Percentiles rank a stretch among this genome's conserved stretches.
These are phyloP conservation scores for Zapornia atra DNA, from an alignment of 2,113 vertebrate species.

Conservation along the genomic window DNA sequence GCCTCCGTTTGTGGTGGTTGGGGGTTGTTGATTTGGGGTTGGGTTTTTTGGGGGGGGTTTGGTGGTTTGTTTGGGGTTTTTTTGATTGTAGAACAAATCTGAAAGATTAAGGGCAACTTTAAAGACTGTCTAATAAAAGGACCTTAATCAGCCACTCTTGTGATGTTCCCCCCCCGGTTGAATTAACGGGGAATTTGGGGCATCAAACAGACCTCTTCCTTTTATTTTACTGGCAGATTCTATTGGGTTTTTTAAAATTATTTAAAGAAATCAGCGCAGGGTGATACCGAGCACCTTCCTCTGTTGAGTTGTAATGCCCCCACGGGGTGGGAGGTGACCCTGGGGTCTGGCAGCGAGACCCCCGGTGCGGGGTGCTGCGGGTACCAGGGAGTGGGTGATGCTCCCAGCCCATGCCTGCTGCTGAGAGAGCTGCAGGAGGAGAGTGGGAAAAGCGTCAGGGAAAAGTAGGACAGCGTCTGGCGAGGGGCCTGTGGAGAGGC, in stretches of 20 bases:
- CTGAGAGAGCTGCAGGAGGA: not conserved
- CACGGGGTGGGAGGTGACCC: not conserved
- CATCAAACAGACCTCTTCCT: not conserved
- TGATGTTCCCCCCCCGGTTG: not conserved
- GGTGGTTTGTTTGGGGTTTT: not conserved
- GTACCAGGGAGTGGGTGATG: not conserved
- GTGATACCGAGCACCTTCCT: accelerated
- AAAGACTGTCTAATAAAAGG: conserved; percentile 47
- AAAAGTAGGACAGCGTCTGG: conserved; percentile 59
- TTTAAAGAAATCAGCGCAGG: not conserved
- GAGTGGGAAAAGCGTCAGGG: not conserved
- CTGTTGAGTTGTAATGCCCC: accelerated
- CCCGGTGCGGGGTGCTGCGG: not conserved
- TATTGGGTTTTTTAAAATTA: not conserved
- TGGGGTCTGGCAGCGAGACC: not conserved
- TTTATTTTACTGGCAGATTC: not conserved
- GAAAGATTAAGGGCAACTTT: conserved; percentile 69
- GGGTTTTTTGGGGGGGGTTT: too few species aligned
- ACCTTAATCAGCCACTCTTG: conserved; percentile 4
- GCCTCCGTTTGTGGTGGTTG: not conserved
- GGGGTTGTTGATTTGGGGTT: too few species aligned
- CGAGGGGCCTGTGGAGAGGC: not conserved
- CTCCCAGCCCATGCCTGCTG: not conserved
- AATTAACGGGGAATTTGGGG: not conserved
- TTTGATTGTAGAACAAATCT: not conserved